Conservation (phyloP, 2,797 vertebrate species). For the Corythornis leucogaster region DNA sequence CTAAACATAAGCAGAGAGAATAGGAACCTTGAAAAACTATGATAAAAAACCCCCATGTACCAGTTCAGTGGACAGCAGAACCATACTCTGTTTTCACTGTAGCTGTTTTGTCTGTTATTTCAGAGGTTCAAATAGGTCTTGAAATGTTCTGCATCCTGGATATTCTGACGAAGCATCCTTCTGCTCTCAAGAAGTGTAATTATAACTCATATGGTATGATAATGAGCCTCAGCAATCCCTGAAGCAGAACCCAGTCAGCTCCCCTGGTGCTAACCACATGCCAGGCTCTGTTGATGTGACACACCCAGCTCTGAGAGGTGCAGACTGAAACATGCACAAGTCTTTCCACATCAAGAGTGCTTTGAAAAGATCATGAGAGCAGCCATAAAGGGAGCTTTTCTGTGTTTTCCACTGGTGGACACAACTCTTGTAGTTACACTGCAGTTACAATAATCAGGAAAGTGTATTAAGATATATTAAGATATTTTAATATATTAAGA, state of each 20-base stretch:
- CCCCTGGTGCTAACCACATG: not conserved
- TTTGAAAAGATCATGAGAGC: not conserved
- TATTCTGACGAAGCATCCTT: constrained; percentile 4
- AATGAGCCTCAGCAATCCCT: not conserved
- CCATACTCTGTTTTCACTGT: not conserved
- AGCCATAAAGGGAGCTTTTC: not conserved
- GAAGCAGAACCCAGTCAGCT: constrained; percentile 8
- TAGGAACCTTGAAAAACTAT: not conserved
- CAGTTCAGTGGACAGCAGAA: not conserved
- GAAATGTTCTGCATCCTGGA: not conserved
- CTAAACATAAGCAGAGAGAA: not conserved
- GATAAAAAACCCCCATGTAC: not conserved
- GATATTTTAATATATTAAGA: too few species aligned
- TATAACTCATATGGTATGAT: not conserved
- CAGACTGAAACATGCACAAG: not conserved
- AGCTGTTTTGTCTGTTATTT: not conserved
- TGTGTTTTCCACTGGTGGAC: not conserved
- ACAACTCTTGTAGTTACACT: not conserved
- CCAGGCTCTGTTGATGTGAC: not conserved
- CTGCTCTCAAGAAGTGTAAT: not conserved
- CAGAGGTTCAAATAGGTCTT: not conserved
- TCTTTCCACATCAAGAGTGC: not conserved
- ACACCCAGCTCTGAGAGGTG: not conserved
- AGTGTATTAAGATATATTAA: not conserved
- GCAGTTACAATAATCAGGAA: not conserved